A percentile compares a stretch with the other conserved stretches of the same genome.
Evolutionary conservation across 1,140 invertebrate species (phyloP).

Genomic region (Bactericera cockerelli): DNA sequence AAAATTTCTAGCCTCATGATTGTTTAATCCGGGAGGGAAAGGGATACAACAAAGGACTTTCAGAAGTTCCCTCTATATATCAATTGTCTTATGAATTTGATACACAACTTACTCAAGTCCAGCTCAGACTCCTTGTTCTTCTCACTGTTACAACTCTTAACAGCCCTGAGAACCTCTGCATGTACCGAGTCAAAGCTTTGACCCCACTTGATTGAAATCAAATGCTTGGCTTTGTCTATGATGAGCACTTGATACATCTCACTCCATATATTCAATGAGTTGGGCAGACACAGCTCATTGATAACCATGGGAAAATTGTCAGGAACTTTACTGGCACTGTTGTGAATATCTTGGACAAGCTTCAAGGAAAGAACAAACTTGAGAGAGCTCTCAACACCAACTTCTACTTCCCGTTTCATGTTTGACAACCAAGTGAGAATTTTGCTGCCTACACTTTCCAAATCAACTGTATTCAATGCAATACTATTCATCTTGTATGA

Average conservation of each 20-base stretch:
- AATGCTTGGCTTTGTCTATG: not conserved
- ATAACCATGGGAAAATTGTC: not conserved
- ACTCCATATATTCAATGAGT: not conserved
- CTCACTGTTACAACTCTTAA: constrained; percentile 6
- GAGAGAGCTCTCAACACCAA: not conserved
- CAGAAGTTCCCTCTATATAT: too few relatives aligned
- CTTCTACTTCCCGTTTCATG: not conserved
- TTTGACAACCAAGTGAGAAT: not conserved
- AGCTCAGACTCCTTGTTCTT: constrained; percentile 3
- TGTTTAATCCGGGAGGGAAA: too few relatives aligned
- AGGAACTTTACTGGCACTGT: not conserved
- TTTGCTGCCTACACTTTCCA: not conserved
- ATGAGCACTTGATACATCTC: not conserved
- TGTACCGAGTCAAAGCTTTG: not conserved
- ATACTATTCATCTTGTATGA: not conserved
- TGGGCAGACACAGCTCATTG: not conserved
- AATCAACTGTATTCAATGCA: not conserved
- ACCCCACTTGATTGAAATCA: not conserved
- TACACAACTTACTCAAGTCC: not conserved
- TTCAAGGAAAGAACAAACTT: not conserved
- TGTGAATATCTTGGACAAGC: not conserved
- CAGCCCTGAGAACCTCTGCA: not conserved
- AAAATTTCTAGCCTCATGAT: too few relatives aligned
- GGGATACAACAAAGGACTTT: too few relatives aligned
- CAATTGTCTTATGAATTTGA: too few relatives aligned